Base-by-base conservation (phyloP, 64 coral and sea anemone species). In the Pachyseris speciosa region DNA sequence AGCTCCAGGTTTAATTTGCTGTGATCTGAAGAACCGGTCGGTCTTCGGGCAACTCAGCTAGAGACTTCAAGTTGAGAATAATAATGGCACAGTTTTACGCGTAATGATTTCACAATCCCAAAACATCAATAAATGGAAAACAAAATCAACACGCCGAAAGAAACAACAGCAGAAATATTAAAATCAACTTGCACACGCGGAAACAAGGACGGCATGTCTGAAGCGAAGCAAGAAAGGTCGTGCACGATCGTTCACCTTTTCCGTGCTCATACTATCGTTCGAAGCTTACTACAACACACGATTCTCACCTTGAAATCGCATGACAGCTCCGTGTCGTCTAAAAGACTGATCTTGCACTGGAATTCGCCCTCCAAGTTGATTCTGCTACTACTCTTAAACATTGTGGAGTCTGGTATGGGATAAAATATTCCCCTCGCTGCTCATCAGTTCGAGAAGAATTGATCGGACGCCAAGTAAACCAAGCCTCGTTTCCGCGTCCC, bases 261-360 rank as follows among this genome's bases (percentile, higher is more conserved):
- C 9, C 24, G 22, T 19, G 38, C 67, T 71, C 30, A 36, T 36
- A n/a, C 30, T 17, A 27, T 71, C 30, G 67, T 41, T 7, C 7
- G 30, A 71, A 71, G 9, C 24, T 68, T 11, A 36, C 3, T 15
- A 20, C 6, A 37, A 9, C 5, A 57, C 45, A 67, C 12, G n/a
- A 73, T 59, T 63, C 67, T 92, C 86, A 99, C 97, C 97, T 94
- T 94, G 85, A 99, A 99, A 86, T 99, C 97, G 52, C 97, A 99
- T 59, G 97, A 90, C 73, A 99, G 47, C 67, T 99, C 97, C 7
- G 94, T 95, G 70, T 99, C 97, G 72, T 99, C 97, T 4, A 99
- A 67, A 45, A 99, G 86, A 52, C 97, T 92, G 72, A 99, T 95
- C 86, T 95, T 99, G 60, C 93, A 95, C 36, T 92, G 88, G 66